These are phyloP conservation scores for Archilochus colubris DNA, from an alignment of 2,113 vertebrate species.

Conservation along the genomic window DNA sequence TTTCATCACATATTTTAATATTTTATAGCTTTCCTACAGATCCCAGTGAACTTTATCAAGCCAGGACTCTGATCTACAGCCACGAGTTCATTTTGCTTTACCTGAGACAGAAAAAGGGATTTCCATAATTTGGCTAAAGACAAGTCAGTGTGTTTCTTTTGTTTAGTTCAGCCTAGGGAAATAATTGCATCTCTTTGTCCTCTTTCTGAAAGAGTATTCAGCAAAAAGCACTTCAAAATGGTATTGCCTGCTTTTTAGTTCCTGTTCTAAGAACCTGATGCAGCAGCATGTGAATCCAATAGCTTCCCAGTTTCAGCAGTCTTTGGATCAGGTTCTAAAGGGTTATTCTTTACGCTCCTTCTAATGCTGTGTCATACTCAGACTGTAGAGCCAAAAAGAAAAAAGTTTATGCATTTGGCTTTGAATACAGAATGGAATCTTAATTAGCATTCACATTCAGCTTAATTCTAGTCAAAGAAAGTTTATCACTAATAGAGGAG, in stretches of 20 bases:
- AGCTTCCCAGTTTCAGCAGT: not conserved
- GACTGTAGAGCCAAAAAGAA: not conserved
- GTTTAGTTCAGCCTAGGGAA: not conserved
- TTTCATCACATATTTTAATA: not conserved
- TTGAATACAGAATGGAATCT: not conserved
- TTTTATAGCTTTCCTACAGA: not conserved
- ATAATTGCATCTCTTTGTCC: not conserved
- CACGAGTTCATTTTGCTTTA: not conserved
- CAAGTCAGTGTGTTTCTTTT: not conserved
- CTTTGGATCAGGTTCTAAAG: not conserved
- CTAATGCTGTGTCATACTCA: not conserved
- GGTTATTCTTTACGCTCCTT: not conserved
- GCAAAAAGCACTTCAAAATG: not conserved
- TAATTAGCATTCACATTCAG: not conserved
- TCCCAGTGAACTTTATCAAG: not conserved
- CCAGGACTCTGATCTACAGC: not conserved
- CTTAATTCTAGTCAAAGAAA: slow-evolving; percentile 1
- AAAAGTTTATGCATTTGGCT: not conserved
- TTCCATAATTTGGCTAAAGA: not conserved
- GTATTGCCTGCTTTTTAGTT: not conserved
- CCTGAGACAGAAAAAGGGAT: not conserved
- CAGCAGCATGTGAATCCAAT: not conserved
- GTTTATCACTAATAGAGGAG: not conserved
- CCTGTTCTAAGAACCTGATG: not conserved
- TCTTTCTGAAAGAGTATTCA: not conserved